Evolutionary conservation across 2,888 invertebrate genomes (phyloP), one percentile per base, ranked within the genome.

Genomic region (Julus scandinavius): DNA sequence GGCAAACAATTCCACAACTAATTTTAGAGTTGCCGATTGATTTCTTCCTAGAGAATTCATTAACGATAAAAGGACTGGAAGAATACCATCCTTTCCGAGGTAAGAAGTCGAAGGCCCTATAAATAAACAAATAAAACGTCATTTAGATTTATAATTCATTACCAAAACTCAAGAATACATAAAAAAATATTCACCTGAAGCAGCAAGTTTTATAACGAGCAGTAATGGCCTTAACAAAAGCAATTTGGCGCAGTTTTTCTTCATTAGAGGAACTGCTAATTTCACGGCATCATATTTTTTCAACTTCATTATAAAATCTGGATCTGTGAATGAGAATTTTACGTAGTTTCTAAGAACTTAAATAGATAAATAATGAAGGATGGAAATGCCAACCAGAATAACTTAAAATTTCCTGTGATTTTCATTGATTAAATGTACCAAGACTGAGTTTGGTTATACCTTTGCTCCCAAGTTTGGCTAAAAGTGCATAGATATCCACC

Each of bases 1-100:
- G 91, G 94, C 94, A 90, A 95, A 93, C 89, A 95, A 94, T 91
- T 95, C 95, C 89, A 96, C 93, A 88, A 95, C 94, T 20, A 95
- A 93, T 89, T 94, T 94, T 54, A 95, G 92, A 95, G 92, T 90
- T 95, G 94, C 88, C 94, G 93, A 80, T 94, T 94, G 50, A 95
- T 80, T 88, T 58, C 84, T 85, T 45, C 87, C 54, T 15, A 88
- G 50, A 29, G 87, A 84, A 50, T 88, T 58, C 84, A 87, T 88
- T n/a, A 88, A 87, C 0, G 41, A 63, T 13, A 88, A 45, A 72
- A 58, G 45, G 11, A 85, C 50, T 13, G 88, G 86, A 87, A 63
- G 50, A 45, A 88, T 83, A 45, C 88, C 86, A 1, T 85, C 54
- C 29, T 58, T 86, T 72, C 88, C 88, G 63, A 85, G 49, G 54